Percentiles rank a stretch among this genome's conserved stretches.
phyloP scores from a whole-genome alignment of 2,113 vertebrate species.

The Lampris incognitus region DNA sequence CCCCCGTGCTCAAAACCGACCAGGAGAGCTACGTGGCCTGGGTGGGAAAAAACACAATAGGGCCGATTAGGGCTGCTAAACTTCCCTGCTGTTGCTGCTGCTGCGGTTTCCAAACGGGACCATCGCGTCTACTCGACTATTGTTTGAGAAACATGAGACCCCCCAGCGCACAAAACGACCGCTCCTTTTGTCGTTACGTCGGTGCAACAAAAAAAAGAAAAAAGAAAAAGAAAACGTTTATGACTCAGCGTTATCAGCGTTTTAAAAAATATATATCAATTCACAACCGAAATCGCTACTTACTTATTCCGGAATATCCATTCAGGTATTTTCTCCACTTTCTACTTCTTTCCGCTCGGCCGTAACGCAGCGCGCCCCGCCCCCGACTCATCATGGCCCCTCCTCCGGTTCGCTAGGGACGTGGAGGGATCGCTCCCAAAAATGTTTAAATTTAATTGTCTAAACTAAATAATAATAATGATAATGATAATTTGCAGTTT shows the following conservation, averaged over 20 bases:
- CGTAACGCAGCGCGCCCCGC: constrained; percentile 68
- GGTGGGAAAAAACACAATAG: constrained; percentile 33
- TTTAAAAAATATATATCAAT: background rate
- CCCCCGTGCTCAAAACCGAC: constrained; percentile 1
- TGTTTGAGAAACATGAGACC: constrained; percentile 72
- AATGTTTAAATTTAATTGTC: background rate
- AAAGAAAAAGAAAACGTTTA: background rate
- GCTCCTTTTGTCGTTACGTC: background rate
- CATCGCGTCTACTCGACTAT: constrained; percentile 72
- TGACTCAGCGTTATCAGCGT: background rate
- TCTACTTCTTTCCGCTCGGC: constrained; percentile 77
- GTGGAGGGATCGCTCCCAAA: background rate
- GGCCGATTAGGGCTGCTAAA: constrained; percentile 54
- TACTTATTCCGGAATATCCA: constrained; percentile 71
- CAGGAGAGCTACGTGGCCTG: constrained; percentile 55
- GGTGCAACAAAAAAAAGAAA: constrained; percentile 10
- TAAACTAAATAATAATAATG: no score
- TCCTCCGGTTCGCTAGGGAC: constrained; percentile 26
- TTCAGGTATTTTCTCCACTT: constrained; percentile 79
- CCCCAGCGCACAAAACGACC: constrained; percentile 37
- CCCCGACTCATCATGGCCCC: constrained; percentile 55
- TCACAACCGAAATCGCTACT: constrained; percentile 38
- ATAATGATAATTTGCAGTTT: no score
- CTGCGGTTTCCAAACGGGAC: constrained; percentile 39
- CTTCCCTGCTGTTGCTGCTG: constrained; percentile 51